These are phyloP conservation scores for Coleophora flavipennella DNA, from an alignment of 2,888 invertebrate species.

Conservation along the genomic window DNA sequence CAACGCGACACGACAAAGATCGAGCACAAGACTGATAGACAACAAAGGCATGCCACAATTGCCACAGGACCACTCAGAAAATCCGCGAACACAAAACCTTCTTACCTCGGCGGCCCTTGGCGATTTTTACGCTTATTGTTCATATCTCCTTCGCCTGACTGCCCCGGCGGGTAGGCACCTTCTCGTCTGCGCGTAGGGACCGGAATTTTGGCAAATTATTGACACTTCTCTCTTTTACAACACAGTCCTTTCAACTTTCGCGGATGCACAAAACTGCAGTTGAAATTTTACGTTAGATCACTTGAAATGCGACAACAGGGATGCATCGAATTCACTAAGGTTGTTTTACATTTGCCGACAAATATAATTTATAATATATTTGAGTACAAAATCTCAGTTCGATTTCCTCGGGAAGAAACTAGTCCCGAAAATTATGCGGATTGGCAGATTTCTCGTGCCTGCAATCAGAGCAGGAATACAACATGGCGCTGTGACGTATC, in stretches of 20 bases:
- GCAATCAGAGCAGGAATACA: constrained; percentile 74
- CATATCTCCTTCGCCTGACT: constrained; percentile 76
- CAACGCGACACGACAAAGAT: constrained; percentile 37
- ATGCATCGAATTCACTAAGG: constrained; percentile 65
- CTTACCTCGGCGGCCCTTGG: constrained; percentile 82
- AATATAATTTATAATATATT: constrained; percentile 69
- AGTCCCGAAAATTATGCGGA: constrained; percentile 71
- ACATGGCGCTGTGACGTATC: constrained; percentile 73
- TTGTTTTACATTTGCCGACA: constrained; percentile 67
- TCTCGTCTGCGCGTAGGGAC: constrained; percentile 87
- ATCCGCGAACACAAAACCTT: constrained; percentile 38
- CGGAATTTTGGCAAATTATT: constrained; percentile 83
- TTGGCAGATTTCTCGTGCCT: constrained; percentile 73
- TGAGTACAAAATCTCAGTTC: constrained; percentile 70
- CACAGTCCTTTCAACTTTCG: constrained; percentile 74
- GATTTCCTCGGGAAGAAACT: constrained; percentile 62
- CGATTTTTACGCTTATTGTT: constrained; percentile 90
- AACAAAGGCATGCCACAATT: constrained; percentile 66
- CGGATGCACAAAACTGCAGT: constrained; percentile 73
- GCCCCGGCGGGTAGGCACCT: constrained; percentile 83
- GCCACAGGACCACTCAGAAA: constrained; percentile 23
- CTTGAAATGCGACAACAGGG: constrained; percentile 64
- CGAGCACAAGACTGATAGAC: constrained; percentile 43
- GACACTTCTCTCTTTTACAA: constrained; percentile 68
- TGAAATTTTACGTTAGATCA: constrained; percentile 63